These are phyloP conservation scores for Mastomys natalensis DNA, from an alignment of 2,113 vertebrate species.

Conservation along the genomic window DNA sequence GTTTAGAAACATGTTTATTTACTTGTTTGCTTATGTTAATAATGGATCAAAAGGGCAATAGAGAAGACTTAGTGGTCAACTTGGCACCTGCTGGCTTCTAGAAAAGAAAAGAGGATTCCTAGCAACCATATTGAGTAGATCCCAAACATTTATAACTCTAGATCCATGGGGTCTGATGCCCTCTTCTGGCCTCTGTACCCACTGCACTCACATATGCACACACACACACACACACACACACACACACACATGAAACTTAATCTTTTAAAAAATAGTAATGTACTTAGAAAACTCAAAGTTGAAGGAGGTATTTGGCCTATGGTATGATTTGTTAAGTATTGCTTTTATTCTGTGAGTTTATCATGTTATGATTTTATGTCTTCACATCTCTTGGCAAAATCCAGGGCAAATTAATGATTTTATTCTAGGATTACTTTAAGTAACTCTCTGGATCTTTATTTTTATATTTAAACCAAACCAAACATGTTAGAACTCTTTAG, in stretches of 20 bases:
- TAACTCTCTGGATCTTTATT: background rate
- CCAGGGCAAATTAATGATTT: background rate
- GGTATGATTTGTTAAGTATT: background rate
- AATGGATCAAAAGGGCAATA: background rate
- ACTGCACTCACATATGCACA: background rate
- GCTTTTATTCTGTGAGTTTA: background rate
- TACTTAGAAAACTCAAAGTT: background rate
- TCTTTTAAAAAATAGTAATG: no score
- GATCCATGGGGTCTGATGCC: background rate
- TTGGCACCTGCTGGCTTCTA: background rate
- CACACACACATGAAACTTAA: background rate
- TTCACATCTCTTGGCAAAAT: background rate
- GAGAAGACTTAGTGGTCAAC: no score
- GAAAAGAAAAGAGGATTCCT: background rate
- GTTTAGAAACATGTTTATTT: conserved; percentile 50
- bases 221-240: background rate
- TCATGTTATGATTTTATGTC: background rate
- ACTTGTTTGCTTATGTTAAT: conserved; percentile 35
- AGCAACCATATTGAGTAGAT: background rate
- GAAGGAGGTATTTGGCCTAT: background rate
- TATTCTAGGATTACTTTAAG: background rate
- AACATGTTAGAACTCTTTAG: background rate
- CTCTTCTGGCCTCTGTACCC: background rate
- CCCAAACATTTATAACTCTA: background rate
- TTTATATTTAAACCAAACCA: background rate